Evolutionary conservation across 2,888 invertebrate species (phyloP).

Genomic region (Ischnus inquisitorius): DNA sequence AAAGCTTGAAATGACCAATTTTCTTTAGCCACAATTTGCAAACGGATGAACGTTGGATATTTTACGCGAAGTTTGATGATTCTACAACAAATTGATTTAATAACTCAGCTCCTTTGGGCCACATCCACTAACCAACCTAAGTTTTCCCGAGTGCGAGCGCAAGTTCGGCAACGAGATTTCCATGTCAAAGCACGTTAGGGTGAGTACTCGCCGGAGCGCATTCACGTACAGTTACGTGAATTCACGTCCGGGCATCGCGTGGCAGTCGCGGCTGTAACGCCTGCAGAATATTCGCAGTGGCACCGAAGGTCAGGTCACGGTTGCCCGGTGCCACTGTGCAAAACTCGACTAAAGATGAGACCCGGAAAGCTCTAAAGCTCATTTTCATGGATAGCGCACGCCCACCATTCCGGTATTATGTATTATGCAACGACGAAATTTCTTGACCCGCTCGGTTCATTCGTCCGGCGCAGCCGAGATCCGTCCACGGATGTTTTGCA

Average conservation of each 20-base stretch:
- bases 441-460: not conserved
- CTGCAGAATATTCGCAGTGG: not conserved
- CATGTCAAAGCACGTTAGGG: not conserved
- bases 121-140: no score
- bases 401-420: not conserved
- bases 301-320: not conserved
- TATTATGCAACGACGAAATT: not conserved
- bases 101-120: no score
- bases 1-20: no score
- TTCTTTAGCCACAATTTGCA: no score
- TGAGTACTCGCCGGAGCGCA: not conserved
- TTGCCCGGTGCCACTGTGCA: not conserved
- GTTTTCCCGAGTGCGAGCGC: not conserved
- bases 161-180: conserved; percentile 19
- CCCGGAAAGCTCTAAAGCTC: not conserved
- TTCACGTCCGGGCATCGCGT: no score
- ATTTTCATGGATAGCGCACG: not conserved
- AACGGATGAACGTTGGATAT: no score
- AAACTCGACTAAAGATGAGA: not conserved
- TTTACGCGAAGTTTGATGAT: no score
- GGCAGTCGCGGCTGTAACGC: no score
- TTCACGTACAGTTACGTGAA: not conserved
- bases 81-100: no score
- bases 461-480: not conserved
- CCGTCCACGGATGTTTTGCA: not conserved